Percentiles rank a stretch among this genome's conserved stretches.
phyloP scores from a whole-genome alignment of 2,797 vertebrate species.

The Pteronotus mesoamericanus region DNA sequence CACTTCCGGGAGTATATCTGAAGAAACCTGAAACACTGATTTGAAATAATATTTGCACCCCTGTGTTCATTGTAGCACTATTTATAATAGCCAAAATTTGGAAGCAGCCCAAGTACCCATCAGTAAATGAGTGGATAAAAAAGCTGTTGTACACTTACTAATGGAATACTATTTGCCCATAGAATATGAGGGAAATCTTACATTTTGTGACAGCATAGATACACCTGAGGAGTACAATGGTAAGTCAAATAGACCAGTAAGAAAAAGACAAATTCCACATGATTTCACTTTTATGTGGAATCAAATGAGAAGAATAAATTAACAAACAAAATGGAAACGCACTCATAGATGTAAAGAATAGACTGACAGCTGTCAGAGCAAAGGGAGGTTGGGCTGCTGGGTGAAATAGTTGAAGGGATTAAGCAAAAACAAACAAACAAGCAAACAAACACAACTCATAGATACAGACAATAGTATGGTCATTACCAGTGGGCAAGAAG shows the following conservation, averaged over 20 bases:
- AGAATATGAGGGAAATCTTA: neutral
- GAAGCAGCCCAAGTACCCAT: neutral
- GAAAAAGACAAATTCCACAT: neutral
- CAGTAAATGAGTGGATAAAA: neutral
- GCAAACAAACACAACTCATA: neutral
- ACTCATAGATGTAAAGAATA: neutral
- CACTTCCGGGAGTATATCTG: neutral
- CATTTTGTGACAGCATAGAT: neutral
- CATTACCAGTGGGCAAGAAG: neutral
- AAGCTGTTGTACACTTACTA: neutral
- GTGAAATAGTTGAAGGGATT: neutral
- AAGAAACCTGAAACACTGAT: neutral
- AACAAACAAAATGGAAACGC: neutral
- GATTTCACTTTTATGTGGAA: neutral
- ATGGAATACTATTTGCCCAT: neutral
- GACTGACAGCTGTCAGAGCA: neutral
- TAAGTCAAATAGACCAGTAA: neutral
- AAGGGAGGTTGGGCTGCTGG: neutral
- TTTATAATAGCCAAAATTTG: neutral
- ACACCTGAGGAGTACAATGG: too few relatives aligned
- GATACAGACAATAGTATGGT: neutral
- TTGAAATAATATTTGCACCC: neutral
- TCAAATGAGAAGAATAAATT: neutral
- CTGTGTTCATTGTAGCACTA: neutral
- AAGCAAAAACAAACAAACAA: neutral